Conservation (phyloP, 53 echinoderm and acorn worm genomes). For the Echinometra lucunter region DNA sequence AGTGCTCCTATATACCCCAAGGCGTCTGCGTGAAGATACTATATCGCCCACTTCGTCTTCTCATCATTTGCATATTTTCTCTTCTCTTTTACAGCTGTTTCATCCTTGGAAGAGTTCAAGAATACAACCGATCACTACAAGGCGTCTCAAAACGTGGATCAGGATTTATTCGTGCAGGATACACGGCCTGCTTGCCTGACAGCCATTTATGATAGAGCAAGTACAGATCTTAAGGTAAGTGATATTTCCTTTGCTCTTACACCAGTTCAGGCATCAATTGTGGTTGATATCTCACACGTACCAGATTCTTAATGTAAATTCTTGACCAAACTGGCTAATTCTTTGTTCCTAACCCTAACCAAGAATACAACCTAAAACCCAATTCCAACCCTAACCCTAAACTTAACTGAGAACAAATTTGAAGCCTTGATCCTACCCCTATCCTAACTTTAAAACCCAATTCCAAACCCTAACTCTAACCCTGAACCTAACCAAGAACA, state of each 20-base stretch:
- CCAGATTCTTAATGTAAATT: no score
- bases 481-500: no score
- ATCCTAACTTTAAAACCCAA: no score
- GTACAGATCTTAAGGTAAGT: conserved; percentile 87
- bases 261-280: no score
- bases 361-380: no score
- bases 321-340: no score
- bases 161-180: conserved; percentile 78
- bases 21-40: neutral
- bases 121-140: conserved; percentile 82
- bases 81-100: conserved; percentile 79
- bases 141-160: conserved; percentile 68
- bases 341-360: no score
- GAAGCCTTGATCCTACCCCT: no score
- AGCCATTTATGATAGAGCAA: conserved; percentile 79
- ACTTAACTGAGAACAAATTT: no score
- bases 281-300: no score
- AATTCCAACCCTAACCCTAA: no score
- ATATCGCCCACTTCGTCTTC: neutral
- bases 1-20: neutral
- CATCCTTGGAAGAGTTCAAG: conserved; percentile 87
- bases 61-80: neutral
- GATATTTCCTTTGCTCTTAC: neutral
- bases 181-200: conserved; percentile 84
- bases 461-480: no score